Percentiles rank a stretch among this genome's conserved stretches.
Evolutionary conservation across 2,888 invertebrate species (phyloP).

Genomic region (Hypena proboscidalis): DNA sequence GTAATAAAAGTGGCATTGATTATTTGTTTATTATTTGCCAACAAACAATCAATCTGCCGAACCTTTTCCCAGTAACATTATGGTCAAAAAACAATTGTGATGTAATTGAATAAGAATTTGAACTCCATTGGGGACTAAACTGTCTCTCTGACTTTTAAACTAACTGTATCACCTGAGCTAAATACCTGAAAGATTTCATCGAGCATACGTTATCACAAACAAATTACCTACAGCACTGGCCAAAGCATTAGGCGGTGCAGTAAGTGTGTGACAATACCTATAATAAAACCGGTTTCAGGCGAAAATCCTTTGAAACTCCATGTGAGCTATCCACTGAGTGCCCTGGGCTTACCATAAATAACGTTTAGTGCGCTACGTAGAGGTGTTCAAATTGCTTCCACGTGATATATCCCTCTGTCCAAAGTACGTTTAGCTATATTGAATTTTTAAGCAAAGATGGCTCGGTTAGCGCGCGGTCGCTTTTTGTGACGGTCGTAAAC

Average conservation of each 20-base stretch:
- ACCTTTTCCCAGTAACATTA: no score
- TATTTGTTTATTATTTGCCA: no score
- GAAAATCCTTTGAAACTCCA: conserved; percentile 73
- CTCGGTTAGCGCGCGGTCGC: conserved; percentile 24
- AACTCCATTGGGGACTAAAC: no score
- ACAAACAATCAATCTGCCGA: no score
- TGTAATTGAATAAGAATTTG: no score
- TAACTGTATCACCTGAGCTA: no score
- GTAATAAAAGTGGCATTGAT: no score
- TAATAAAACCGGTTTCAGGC: conserved; percentile 54
- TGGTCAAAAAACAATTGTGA: no score
- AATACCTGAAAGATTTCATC: no score
- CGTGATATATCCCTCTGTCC: conserved; percentile 76
- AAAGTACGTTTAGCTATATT: conserved; percentile 77
- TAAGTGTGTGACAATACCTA: conserved; percentile 48
- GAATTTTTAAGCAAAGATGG: conserved; percentile 77
- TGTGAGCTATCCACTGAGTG: conserved; percentile 77
- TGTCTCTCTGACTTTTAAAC: no score
- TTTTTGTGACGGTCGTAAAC: conserved; percentile 53
- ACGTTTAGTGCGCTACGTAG: conserved; percentile 77
- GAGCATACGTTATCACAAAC: conserved; percentile 11
- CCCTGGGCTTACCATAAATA: conserved; percentile 80
- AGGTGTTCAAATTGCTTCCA: conserved; percentile 83
- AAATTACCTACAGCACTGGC: conserved; percentile 18
- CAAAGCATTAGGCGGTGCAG: conserved; percentile 26